Evolutionary conservation across 2,888 invertebrate genomes (phyloP).

Genomic region (Horisme vitalbata): DNA sequence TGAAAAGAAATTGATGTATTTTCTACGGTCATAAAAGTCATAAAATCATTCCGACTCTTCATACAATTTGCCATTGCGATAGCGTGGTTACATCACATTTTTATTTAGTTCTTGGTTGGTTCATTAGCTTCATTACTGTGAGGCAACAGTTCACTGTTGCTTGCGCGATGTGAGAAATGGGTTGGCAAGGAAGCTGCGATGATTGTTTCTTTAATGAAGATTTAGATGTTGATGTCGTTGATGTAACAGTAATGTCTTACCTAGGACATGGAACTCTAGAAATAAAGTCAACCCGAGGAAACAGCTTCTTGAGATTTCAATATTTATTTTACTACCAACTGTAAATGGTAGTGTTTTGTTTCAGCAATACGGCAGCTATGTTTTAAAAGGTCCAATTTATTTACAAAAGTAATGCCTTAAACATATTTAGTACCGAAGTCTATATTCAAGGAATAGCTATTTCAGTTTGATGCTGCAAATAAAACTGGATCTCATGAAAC

Average conservation of each 20-base stretch:
- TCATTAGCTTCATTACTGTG: conserved; percentile 66
- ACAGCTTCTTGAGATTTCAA: not conserved
- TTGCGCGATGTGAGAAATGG: conserved; percentile 27
- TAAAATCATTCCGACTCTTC: conserved; percentile 21
- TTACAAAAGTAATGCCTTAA: too few relatives aligned
- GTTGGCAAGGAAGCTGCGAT: conserved; percentile 22
- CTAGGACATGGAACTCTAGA: too few relatives aligned
- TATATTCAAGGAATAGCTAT: too few relatives aligned
- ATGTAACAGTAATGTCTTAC: conserved; percentile 12
- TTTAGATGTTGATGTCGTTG: conserved; percentile 15
- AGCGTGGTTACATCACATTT: conserved; percentile 57
- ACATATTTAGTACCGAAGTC: too few relatives aligned
- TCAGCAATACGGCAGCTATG: too few relatives aligned
- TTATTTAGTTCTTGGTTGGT: conserved; percentile 52
- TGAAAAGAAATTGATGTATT: not conserved
- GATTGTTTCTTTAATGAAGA: conserved; percentile 27
- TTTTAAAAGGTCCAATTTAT: too few relatives aligned
- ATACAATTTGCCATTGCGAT: conserved; percentile 43
- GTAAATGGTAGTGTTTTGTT: too few relatives aligned
- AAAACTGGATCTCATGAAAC: too few relatives aligned
- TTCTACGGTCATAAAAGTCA: conserved; percentile 4
- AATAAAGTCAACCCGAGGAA: not conserved
- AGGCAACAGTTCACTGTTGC: conserved; percentile 54
- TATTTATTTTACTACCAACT: too few relatives aligned
- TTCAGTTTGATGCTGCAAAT: too few relatives aligned